Percentiles rank a stretch among this genome's conserved stretches.
Conservation (phyloP, 2,888 invertebrate species). For the Muschampia plurimacula region DNA sequence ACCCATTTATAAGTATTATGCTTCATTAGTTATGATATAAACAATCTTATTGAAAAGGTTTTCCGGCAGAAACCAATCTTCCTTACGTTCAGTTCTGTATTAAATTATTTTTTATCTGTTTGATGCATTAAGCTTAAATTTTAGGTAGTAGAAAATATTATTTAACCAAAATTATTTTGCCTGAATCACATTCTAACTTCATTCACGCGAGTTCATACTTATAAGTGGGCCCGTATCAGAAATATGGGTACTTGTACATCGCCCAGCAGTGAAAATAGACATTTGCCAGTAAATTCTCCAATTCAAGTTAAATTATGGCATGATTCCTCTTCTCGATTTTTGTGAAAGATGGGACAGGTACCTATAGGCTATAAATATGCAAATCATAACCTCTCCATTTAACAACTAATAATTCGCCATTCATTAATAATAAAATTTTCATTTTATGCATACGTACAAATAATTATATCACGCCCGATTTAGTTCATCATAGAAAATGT, state of each 20-base stretch:
- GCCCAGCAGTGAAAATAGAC: background rate
- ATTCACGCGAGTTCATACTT: background rate
- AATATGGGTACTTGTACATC: background rate
- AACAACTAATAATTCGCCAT: background rate
- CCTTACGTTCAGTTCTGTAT: no score
- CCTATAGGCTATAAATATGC: background rate
- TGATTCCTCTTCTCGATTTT: background rate
- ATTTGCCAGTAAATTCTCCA: background rate
- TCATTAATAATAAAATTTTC: background rate
- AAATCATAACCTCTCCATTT: background rate
- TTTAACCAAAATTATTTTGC: background rate
- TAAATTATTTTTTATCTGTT: no score
- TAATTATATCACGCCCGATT: no score
- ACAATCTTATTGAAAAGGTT: no score
- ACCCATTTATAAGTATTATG: background rate
- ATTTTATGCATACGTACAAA: background rate
- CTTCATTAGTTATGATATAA: background rate
- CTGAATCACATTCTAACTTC: background rate
- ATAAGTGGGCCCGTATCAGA: background rate
- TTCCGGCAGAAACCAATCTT: no score
- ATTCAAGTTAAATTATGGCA: background rate
- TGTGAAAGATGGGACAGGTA: background rate
- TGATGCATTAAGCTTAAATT: no score
- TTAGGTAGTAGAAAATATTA: no score
- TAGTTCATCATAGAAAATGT: background rate